Base-by-base conservation (phyloP, 2,888 invertebrate genomes). In the Oscheius onirici region DNA sequence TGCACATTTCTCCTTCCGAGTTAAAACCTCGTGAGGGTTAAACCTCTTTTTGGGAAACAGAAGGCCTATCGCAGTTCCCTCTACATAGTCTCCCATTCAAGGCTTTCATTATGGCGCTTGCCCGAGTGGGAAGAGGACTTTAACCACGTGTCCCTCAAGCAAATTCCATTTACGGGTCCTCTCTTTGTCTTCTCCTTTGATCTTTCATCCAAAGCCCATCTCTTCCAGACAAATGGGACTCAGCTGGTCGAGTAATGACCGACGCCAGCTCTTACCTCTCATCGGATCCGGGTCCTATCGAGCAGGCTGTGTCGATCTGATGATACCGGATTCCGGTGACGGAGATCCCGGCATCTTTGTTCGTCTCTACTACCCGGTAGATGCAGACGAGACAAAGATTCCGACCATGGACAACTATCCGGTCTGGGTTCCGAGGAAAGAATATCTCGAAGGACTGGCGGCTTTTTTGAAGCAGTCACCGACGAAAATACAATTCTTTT, bases 291-390 rank as follows among this genome's bases (percentile, higher is more conserved):
- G 77, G 60, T 55, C 63, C 24, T 77, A 70, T 26, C 61, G 73
- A 63, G 91, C 91, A 40, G 91, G 91, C 63, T 91, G 90, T 80
- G 86, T 90, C 41, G 92, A 92, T 87, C 85, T 91, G 26, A 91
- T 91, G 91, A 88, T 90, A 44, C 90, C 89, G 71, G 90, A 90
- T 81, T 69, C 60, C 3, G 72, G 74, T 41, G 67, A 76, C 13
- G 87, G 89, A 10, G 88, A 89, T 80, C 86, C 89, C 13, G 91
- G 91, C 10, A 84, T 90, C 26, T 91, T 91, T 80, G 87, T 91
- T 76, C 87, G 92, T 61, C 76, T 92, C 2, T 91, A 90, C 85
- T 92, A 91, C 84, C 92, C 92, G 2, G 90, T 91, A 3, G 86
- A 89, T 68, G 86, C 88, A 51, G 87, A 88, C 34, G 54, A 72